Conservation (phyloP, 2,113 vertebrate genomes). For the Pygoscelis adeliae region DNA sequence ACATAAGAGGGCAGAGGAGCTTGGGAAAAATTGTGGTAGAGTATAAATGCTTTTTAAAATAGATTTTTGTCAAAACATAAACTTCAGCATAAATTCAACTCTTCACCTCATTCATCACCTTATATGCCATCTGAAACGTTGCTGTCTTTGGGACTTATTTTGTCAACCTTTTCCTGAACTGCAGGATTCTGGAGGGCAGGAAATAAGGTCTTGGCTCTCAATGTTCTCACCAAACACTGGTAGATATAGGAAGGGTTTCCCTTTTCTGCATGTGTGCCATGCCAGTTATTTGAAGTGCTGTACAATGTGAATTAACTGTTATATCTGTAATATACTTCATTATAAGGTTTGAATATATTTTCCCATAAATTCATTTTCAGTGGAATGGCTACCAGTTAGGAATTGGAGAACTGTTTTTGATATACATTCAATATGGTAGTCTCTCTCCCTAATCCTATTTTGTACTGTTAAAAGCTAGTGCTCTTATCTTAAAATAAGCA, state of each 20-base stretch:
- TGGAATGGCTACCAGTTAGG: background rate
- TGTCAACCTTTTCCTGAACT: slow-evolving; percentile 33
- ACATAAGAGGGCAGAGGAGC: slow-evolving; percentile 52
- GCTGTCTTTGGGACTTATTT: background rate
- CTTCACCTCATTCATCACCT: slow-evolving; percentile 27
- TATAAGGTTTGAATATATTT: background rate
- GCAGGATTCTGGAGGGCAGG: background rate
- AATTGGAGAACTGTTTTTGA: background rate
- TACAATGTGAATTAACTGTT: background rate
- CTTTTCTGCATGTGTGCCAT: background rate
- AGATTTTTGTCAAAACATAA: slow-evolving; percentile 57
- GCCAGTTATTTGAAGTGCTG: background rate
- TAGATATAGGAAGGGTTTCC: background rate
- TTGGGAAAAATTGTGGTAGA: slow-evolving; percentile 54
- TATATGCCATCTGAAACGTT: slow-evolving; percentile 17
- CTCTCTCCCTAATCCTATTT: background rate
- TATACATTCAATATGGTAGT: background rate
- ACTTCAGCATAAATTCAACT: slow-evolving; percentile 28
- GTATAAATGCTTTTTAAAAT: slow-evolving; percentile 46
- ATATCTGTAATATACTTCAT: too few relatives aligned
- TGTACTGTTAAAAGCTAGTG: background rate
- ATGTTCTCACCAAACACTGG: background rate
- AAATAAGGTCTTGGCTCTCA: background rate
- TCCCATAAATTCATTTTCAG: background rate
- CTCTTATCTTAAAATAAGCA: background rate